phyloP scores from a whole-genome alignment of 2,113 vertebrate genomes.

The Condylura cristata region DNA sequence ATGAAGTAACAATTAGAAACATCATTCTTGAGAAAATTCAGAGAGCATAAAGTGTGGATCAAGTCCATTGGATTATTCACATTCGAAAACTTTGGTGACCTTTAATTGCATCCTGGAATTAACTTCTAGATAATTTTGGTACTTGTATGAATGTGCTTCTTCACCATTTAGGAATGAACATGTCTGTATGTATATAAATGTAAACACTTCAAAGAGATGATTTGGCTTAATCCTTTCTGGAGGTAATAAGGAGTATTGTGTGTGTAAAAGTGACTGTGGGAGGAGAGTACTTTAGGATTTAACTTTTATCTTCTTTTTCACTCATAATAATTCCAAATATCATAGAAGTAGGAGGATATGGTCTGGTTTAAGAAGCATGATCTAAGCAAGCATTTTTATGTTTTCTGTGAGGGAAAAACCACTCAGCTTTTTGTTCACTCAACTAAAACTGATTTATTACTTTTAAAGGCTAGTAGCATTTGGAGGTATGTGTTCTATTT shows the following conservation, averaged over 20 bases:
- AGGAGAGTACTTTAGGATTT: not conserved
- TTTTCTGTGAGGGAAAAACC: not conserved
- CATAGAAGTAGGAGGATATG: not conserved
- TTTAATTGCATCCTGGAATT: constrained; percentile 45
- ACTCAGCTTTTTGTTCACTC: not conserved
- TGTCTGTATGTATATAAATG: constrained; percentile 7
- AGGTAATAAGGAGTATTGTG: not conserved
- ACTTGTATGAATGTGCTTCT: not conserved
- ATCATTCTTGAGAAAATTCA: not conserved
- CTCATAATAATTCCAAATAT: not conserved
- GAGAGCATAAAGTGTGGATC: not conserved
- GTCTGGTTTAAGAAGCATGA: not conserved
- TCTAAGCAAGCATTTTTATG: constrained; percentile 29
- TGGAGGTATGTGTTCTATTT: constrained; percentile 2
- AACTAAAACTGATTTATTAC: not conserved
- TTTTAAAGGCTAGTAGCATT: constrained; percentile 44
- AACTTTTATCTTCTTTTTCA: not conserved
- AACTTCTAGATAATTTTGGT: constrained; percentile 50
- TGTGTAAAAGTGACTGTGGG: not conserved
- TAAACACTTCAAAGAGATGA: constrained; percentile 19
- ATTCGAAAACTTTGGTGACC: not conserved
- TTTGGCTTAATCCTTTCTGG: constrained; percentile 22
- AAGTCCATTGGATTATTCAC: not conserved
- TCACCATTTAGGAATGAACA: constrained; percentile 42
- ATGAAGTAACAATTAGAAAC: constrained; percentile 40